These are phyloP conservation scores for Ailurus styani DNA, from an alignment of 2,113 vertebrate genomes.

Conservation along the genomic window DNA sequence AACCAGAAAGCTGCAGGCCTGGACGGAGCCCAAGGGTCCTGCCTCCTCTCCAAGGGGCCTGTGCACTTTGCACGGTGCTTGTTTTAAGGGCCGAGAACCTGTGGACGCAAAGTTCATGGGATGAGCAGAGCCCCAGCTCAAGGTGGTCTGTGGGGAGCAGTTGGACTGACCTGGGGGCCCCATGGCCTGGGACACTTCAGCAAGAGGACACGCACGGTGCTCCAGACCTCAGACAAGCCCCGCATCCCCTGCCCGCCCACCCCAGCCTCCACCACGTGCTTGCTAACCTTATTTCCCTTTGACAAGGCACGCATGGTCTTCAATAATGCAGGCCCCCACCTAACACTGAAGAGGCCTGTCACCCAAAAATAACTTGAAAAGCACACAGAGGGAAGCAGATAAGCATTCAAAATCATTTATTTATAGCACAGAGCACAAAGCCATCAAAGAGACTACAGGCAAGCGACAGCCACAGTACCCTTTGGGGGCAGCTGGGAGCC, in stretches of 20 bases:
- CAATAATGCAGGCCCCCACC: conserved; percentile 71
- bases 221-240: neutral
- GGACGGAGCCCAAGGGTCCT: neutral
- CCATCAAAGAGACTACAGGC: conserved; percentile 46
- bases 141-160: neutral
- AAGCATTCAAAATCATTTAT: conserved; percentile 69
- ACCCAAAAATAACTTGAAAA: conserved; percentile 77
- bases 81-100: neutral
- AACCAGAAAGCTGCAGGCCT: neutral
- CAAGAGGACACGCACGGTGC: neutral
- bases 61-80: neutral
- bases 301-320: conserved; percentile 45
- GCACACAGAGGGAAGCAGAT: conserved; percentile 67
- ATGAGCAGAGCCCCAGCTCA: neutral
- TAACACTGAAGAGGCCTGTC: conserved; percentile 62
- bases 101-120: neutral
- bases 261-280: neutral
- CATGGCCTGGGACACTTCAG: neutral
- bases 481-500: neutral
- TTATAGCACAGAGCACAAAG: conserved; percentile 59
- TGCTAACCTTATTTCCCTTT: conserved; percentile 66
- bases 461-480: conserved; percentile 48
- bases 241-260: neutral
- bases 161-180: neutral
- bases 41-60: neutral